Evolutionary conservation across 2,113 vertebrate genomes (phyloP).

Genomic region (Xenopus tropicalis): UCB_Xtro_10.0 CM004446.2:108871001-108871500

Average conservation of each 20-base stretch:
- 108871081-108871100: too few species aligned
- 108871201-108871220: background rate
- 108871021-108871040: background rate
- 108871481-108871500: slow-evolving; percentile 36
- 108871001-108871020: background rate
- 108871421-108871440: background rate
- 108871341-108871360: background rate
- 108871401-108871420: background rate
- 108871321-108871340: background rate
- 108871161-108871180: too few species aligned
- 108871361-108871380: background rate
- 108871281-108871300: background rate
- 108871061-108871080: too few species aligned
- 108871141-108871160: too few species aligned
- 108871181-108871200: background rate
- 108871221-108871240: too few species aligned
- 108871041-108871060: background rate
- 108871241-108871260: too few species aligned
- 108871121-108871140: too few species aligned
- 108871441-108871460: background rate
- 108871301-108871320: background rate
- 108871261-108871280: background rate
- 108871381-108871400: background rate
- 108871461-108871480: slow-evolving; percentile 14
- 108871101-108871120: too few species aligned